Evolutionary conservation across 2,113 vertebrate species (phyloP), one percentile per base, ranked within the genome.

Genomic region (Aviceda subcristata): DNA sequence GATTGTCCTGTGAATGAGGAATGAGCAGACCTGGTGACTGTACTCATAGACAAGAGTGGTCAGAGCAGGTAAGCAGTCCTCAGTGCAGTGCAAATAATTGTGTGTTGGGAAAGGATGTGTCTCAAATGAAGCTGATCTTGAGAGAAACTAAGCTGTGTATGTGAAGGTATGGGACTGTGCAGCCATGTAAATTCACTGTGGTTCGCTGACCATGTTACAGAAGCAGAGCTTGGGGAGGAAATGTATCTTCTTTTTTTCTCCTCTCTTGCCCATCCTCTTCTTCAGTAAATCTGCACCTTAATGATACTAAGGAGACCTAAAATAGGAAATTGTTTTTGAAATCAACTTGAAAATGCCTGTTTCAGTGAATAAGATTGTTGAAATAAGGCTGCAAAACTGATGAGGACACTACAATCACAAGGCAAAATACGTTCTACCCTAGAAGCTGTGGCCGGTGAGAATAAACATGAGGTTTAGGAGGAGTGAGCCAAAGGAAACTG

Each of bases 31-130:
- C 53, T 64, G 57, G 2, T 48, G 63, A 2, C 36, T 38, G 34
- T 10, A 1, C 21, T 56, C 30, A 0, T 0, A 15, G 62, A 14
- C 34, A 34, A 12, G 41, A 22, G 78, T 1, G 3, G 11, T 50
- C 41, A 48, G 57, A 69, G 82, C 63, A 48, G 45, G 27, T n/a
- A 26, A 6, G 36, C 57, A 46, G 46, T 27, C 53, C 74, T 77
- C 51, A 46, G 90, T 27, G 23, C 57, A 43, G 3, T 30, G 69
- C 48, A 60, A 34, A 2, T 43, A 24, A 46, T 30, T 60, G 43
- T 51, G 68, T 67, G 75, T 15, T 92, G 88, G 48, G 82, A 88
- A 64, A 36, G 55, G 50, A 39, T 2, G 9, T 51, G 36, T 55
- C 41, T 88, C 55, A 72, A 41, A 38, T 39, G 57, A 78, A 82